phyloP scores from a whole-genome alignment of 2,888 invertebrate species.

The Oasisia sp. region DNA sequence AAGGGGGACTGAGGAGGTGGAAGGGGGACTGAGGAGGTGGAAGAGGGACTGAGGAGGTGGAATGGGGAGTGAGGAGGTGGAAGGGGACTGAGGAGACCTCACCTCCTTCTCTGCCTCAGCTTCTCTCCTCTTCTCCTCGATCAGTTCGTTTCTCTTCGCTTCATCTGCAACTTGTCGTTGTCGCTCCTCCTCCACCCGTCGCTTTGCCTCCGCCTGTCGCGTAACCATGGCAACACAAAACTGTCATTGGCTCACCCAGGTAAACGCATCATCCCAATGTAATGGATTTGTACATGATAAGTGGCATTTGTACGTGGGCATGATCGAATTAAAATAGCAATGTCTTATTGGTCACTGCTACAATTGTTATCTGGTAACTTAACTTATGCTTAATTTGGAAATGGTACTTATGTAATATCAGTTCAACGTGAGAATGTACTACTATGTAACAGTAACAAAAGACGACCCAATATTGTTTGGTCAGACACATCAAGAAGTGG shows the following conservation, averaged over 20 bases:
- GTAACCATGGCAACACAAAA: slow-evolving; percentile 14
- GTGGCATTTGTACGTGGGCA: not conserved
- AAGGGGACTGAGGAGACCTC: slow-evolving; percentile 39
- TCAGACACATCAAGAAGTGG: slow-evolving; percentile 7
- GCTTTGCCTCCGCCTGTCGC: slow-evolving; percentile 42
- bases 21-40: no score
- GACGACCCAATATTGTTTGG: no score
- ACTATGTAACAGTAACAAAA: no score
- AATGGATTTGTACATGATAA: not conserved
- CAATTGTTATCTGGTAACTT: not conserved
- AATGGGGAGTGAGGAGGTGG: not conserved
- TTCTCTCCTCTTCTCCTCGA: slow-evolving; percentile 77
- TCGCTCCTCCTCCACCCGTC: slow-evolving; percentile 78
- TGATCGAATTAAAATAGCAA: not conserved
- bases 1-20: no score
- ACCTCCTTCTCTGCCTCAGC: slow-evolving; percentile 85
- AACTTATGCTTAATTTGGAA: no score
- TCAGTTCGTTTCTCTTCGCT: slow-evolving; percentile 58
- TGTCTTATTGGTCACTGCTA: not conserved
- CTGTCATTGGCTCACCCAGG: not conserved
- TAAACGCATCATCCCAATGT: not conserved
- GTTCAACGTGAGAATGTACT: no score
- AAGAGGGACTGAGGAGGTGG: no score
- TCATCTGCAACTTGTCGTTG: slow-evolving; percentile 79
- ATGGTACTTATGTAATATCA: no score